These are phyloP conservation scores for Aleadryas rufinucha DNA, from an alignment of 2,113 vertebrate genomes.

Conservation along the genomic window DNA sequence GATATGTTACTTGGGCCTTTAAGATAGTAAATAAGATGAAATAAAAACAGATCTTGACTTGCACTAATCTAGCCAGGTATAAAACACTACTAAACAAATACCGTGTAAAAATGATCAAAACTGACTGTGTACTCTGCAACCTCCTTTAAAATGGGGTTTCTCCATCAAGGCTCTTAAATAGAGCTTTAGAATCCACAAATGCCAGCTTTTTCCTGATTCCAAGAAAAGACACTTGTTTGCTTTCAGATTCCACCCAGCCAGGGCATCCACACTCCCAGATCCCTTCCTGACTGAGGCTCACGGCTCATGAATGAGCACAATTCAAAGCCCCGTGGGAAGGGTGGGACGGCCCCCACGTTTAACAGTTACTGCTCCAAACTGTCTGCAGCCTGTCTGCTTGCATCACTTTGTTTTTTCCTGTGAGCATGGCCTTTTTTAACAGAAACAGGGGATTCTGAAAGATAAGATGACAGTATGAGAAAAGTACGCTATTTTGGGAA, in stretches of 20 bases:
- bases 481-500: slow-evolving; percentile 22
- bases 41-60: not conserved
- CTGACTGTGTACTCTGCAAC: not conserved
- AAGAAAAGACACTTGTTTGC: not conserved
- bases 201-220: not conserved
- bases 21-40: not conserved
- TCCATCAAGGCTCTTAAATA: not conserved
- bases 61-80: not conserved
- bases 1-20: not conserved
- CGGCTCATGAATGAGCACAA: not conserved
- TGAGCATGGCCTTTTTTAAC: not conserved
- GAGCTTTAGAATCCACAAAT: not conserved
- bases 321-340: not conserved
- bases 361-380: slow-evolving; percentile 26
- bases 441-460: slow-evolving; percentile 17
- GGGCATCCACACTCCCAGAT: not conserved
- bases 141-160: not conserved
- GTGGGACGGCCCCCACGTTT: not conserved
- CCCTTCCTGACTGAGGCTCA: not conserved
- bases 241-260: not conserved
- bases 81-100: not conserved
- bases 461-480: slow-evolving; percentile 46
- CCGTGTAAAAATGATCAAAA: not conserved
- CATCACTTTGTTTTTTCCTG: slow-evolving; percentile 7
- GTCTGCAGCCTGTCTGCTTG: slow-evolving; percentile 30